Base-by-base conservation (phyloP, 2,113 vertebrate species). In the Zingel zingel region DNA sequence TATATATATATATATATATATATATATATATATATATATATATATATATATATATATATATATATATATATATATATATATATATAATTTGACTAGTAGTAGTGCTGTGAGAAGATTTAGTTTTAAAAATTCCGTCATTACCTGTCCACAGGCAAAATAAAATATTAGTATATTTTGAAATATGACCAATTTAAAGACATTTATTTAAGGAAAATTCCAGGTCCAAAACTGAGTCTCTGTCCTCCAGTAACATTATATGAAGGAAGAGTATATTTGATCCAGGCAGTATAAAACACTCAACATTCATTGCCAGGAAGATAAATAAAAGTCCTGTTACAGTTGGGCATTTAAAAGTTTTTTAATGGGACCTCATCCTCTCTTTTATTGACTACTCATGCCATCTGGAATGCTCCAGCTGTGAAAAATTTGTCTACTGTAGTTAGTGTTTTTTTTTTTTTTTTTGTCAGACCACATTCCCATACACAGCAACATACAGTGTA, bases 311-410 rank as follows among this genome's bases (percentile, higher is more conserved):
- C 85, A 91, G 74, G 79, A 71, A 93, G 85, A 94, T 91, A 87
- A 89, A 91, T 92, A 93, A 91, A 88, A 86, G 77, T 79, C 79
- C 80, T 82, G 81, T 91, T 92, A 88, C 78, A 88, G 74, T 80
- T 86, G 79, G 64, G 68, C 82, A 83, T 92, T 93, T 84, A 70
- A 80, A 66, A 89, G 75, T 73, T 70, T 77, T 85, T 92, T 92
- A 82, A 92, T 86, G 74, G 81, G 61, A 79, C 88, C 89, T 92
- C 76, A 76, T 92, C 86, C 82, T 89, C 78, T 72, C 16, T 85
- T 93, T 94, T 92, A 92, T 91, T 90, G 86, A 92, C 91, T 92
- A 57, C 90, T 90, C 82, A 59, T 86, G 84, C 92, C 92, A 94
- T 94, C 88, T 93, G 87, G 91, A 94, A 92, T 69, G 33, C 79